Evolutionary conservation across 2,797 vertebrate species (phyloP), one percentile per base, ranked within the genome.

Genomic region (Sebastes nivosus): DNA sequence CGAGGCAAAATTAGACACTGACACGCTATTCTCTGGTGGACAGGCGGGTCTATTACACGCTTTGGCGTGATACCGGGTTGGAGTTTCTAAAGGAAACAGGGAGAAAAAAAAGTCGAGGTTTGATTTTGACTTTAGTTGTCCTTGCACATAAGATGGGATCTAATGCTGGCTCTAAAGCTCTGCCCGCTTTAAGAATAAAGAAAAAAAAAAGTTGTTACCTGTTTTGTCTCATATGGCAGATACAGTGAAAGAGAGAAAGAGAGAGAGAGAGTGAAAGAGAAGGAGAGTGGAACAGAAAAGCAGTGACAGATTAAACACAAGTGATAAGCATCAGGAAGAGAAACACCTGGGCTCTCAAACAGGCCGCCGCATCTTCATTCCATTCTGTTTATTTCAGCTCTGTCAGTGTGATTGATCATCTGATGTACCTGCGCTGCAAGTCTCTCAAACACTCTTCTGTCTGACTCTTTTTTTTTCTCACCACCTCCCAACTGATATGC

Each of bases 381-480:
- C 80, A 72, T 73, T 88, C 77, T 74, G 81, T 91, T 86, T 83
- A 69, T 90, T 92, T 88, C 83, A 87, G 71, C 58, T 82, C 69
- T 90, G 93, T 93, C 91, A 88, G 24, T 29, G 83, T 93, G 94
- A 94, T 92, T 89, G 88, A 94, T 94, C 84, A 82, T 87, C 82
- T 95, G 83, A 93, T 93, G 80, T 79, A 84, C 71, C 73, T 72
- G 59, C 16, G 42, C 72, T 87, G 86, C 78, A 80, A 92, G 69
- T 93, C 80, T 79, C 65, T 68, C 38, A 90, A 77, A 75, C 61
- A 61, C 69, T 75, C 22, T 5, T 77, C 11, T 58, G 11, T 59
- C 63, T 32, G 12, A 46, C 58, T 29, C 25, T 18, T 64, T 68
- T 69, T 46, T 24, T 11, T 34, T 34, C 29, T 64, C 63, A 42